Evolutionary conservation across 2,113 vertebrate species (phyloP), one percentile per base, ranked within the genome.

Genomic region (Poecile atricapillus): DNA sequence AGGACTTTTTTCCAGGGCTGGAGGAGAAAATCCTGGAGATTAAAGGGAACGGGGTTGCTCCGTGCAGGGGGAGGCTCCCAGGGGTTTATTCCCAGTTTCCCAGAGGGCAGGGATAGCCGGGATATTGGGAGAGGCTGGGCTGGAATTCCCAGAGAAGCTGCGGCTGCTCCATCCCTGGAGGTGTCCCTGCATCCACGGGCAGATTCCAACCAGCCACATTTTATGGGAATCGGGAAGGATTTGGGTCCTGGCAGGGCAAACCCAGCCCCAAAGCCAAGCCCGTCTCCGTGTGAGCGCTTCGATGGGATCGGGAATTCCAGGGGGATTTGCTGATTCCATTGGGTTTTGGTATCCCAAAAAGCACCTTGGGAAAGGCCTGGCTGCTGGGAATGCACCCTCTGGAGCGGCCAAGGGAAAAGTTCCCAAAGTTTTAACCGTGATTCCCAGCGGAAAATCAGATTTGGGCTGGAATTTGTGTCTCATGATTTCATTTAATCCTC

Each of bases 381-480:
- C 65, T 41, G 15, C 1, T 15, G 55, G 81, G 24, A 63, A 85
- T 27, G 11, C 23, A 44, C 33, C 53, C 70, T 76, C 33, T 20
- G 37, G 62, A 50, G 15, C 24, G 53, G 77, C 22, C 43, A 13
- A 28, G 35, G 62, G 21, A 83, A 82, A 92, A 9, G 10, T 14
- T 93, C 80, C 84, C 89, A 46, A 63, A 69, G 67, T 71, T 91
- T 63, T 41, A 69, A 76, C 41, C 79, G n/a, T 62, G 85, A 93
- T 94, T 82, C 63, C 71, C 4, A 4, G 33, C 41, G 60, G 89
- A 97, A 98, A 98, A 98, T 98, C 98, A 98, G 98, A 98, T 97
- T 98, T 96, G 97, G 97, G 98, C 97, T 98, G 98, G 98, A 98
- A 99, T 98, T 98, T 98, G 95, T 98, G 98, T 98, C 98, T 98